Base-by-base conservation (phyloP, 1,140 invertebrate species). In the Bacillus rossius region DNA sequence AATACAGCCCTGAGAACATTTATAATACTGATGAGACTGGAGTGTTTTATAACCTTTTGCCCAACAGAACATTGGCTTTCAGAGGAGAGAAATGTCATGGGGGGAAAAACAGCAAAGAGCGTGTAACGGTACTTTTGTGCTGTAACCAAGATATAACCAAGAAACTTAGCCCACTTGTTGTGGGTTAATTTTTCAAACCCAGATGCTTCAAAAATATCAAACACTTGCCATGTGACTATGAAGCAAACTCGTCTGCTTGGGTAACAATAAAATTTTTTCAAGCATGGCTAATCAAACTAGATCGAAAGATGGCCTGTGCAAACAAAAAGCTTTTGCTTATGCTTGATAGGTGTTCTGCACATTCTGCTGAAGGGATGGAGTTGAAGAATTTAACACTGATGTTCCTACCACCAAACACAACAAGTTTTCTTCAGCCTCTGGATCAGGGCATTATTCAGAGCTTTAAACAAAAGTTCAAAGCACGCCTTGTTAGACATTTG, bases 191-290 rank as follows among this genome's bases (percentile, higher is more conserved):
- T 13, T 64, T 67, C 60, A 74, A 73, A 40, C 74, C 77, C 37
- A 61, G 71, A 13, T 77, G 73, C 67, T 79, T 79, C 61, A 77
- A 77, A 64, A 70, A 71, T 34, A 13, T 45, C 13, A 45, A 45
- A n/a, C 5, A 45, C 43, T 25, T 45, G 23, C 43, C 43, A 65
- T 63, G 72, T 41, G 59, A 68, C 50, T 77, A 78, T 66, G 62
- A 64, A 49, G 63, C 63, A 49, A 78, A 79, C 63, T 72, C 69
- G 57, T 79, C 72, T 63, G 73, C 77, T 49, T 80, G 77, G 77
- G 79, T 79, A 75, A 79, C 73, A 14, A 61, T 55, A 54, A 55
- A 63, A 61, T 55, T 73, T 53, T 70, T 66, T 56, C 61, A 58
- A 59, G 55, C 61, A 51, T 54, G 55, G 67, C 51, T 73, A 64